A percentile compares a stretch with the other conserved stretches of the same genome.
These are phyloP conservation scores for Caenorhabditis imperialis DNA, from an alignment of 2,888 invertebrate species.

Conservation along the genomic window DNA sequence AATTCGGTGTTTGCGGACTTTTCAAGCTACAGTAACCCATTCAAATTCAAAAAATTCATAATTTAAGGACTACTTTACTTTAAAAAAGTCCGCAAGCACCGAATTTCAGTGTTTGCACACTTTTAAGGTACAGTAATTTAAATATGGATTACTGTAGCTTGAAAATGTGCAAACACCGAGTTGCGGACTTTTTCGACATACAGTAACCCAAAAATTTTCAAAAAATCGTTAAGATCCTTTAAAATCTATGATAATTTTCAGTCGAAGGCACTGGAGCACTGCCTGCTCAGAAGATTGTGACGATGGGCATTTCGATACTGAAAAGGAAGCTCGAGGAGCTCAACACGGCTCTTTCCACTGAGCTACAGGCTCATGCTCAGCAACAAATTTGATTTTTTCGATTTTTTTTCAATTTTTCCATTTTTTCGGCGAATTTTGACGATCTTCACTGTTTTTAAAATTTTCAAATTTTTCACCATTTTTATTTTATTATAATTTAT, in stretches of 20 bases:
- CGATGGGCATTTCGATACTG: constrained; percentile 92
- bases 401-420: constrained; percentile 16
- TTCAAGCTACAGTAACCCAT: too few relatives aligned
- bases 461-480: background rate
- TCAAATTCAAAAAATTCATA: too few relatives aligned
- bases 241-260: constrained; percentile 27
- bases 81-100: too few relatives aligned
- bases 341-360: constrained; percentile 80
- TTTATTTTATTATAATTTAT: background rate
- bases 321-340: constrained; percentile 96
- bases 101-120: too few relatives aligned
- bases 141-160: too few relatives aligned
- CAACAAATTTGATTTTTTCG: constrained; percentile 16
- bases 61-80: too few relatives aligned
- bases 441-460: background rate
- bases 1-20: too few relatives aligned
- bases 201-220: constrained; percentile 1
- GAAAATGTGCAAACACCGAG: too few relatives aligned
- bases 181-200: background rate
- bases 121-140: too few relatives aligned
- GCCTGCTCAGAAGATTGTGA: constrained; percentile 95
- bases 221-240: background rate
- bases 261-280: constrained; percentile 95
- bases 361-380: constrained; percentile 38
- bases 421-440: background rate